Conservation (phyloP, 2,113 vertebrate genomes). For the Ranitomeya imitator region DNA sequence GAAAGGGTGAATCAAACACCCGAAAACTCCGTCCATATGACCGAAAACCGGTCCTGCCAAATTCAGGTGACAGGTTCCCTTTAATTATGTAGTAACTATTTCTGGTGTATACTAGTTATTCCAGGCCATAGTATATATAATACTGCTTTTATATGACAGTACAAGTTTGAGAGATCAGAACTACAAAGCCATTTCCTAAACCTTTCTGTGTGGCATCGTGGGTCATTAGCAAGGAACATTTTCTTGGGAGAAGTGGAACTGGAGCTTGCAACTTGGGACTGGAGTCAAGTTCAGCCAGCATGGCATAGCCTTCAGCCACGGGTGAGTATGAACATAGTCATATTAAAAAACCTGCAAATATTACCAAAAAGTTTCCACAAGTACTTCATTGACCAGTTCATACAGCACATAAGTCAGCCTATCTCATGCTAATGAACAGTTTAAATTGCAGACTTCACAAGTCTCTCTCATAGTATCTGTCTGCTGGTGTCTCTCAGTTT, state of each 20-base stretch:
- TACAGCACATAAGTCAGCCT: too few relatives aligned
- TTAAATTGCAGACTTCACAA: too few relatives aligned
- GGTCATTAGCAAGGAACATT: slow-evolving; percentile 84
- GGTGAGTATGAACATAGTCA: slow-evolving; percentile 68
- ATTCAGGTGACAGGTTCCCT: too few relatives aligned
- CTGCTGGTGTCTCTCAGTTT: too few relatives aligned
- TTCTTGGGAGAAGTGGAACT: slow-evolving; percentile 94
- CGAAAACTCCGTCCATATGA: too few relatives aligned
- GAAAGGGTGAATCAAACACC: too few relatives aligned
- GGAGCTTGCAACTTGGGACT: slow-evolving; percentile 83
- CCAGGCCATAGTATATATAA: neutral
- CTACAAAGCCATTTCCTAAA: slow-evolving; percentile 84
- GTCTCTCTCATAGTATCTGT: too few relatives aligned
- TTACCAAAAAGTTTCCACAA: too few relatives aligned
- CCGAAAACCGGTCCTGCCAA: too few relatives aligned
- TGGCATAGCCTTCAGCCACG: slow-evolving; percentile 88
- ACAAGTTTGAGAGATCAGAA: slow-evolving; percentile 82
- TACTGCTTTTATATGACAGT: slow-evolving; percentile 69
- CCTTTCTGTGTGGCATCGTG: slow-evolving; percentile 93
- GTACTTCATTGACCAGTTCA: too few relatives aligned
- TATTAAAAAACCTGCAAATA: too few relatives aligned
- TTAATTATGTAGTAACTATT: neutral
- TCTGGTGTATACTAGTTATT: neutral
- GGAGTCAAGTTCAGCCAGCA: slow-evolving; percentile 75
- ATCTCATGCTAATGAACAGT: too few relatives aligned